Conservation (phyloP, 1,140 invertebrate species). For the Drosophila ohnishii region DNA sequence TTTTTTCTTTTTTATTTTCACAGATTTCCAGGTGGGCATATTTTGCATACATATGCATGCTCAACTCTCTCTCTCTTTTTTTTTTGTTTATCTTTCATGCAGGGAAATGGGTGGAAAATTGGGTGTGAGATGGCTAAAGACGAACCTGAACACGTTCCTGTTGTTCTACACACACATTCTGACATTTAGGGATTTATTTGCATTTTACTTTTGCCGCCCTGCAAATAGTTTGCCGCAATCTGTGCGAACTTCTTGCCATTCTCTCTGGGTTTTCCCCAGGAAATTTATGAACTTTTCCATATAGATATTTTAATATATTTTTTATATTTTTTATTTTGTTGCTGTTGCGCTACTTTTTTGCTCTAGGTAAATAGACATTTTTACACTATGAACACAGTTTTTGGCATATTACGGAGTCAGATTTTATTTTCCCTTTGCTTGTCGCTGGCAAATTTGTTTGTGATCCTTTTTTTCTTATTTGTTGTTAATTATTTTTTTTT, state of each 20-base stretch:
- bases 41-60: constrained; percentile 57
- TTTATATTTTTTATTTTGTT: neutral
- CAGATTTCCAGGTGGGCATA: constrained; percentile 51
- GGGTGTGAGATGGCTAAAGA: constrained; percentile 32
- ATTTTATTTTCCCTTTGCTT: constrained; percentile 22
- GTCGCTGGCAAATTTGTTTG: constrained; percentile 46
- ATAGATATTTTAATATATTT: constrained; percentile 55
- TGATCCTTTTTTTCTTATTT: constrained; percentile 1
- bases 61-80: neutral
- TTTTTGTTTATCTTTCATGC: constrained; percentile 62
- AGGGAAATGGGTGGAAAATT: constrained; percentile 43
- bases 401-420: constrained; percentile 64
- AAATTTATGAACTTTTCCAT: constrained; percentile 77
- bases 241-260: constrained; percentile 42
- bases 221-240: constrained; percentile 78
- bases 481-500: neutral
- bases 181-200: constrained; percentile 78
- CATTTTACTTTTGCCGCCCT: constrained; percentile 65
- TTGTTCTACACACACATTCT: constrained; percentile 50
- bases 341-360: neutral
- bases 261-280: constrained; percentile 13
- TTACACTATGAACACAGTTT: constrained; percentile 77
- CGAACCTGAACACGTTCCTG: constrained; percentile 43
- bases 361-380: constrained; percentile 75
- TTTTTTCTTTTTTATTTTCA: constrained; percentile 10